Evolutionary conservation across 2,888 invertebrate species (phyloP), one percentile per base, ranked within the genome.

Genomic region (Mycogona germanica): DNA sequence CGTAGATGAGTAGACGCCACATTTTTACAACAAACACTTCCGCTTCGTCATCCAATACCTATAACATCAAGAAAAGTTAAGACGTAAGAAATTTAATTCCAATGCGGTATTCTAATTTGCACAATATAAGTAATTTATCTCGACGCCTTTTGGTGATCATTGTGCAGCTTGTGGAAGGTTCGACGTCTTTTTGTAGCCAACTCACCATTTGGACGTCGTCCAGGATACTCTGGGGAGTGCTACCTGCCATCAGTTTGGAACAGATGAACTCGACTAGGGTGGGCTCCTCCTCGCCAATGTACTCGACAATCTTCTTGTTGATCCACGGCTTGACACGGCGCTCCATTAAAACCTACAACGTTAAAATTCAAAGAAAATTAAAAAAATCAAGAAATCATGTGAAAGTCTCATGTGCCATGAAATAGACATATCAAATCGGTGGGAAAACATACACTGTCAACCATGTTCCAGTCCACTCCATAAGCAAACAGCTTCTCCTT

Each of bases 1-100:
- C 98, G 75, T 97, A 99, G 65, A 99, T 97, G 60, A 99, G 78
- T 66, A 99, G 78, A 63, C 98, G 79, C 98, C 98, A 99, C 95
- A 99, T 93, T 79, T 99, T 99, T 60, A 98, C 95, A 64, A 98
- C 96, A 76, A 99, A 99, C 62, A 96, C 95, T 75, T 98, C 97
- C 3, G 98, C 98, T 73, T 99, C 98, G 70, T 99, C 97, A 71
- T 99, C 98, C 66, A 99, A 78, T 62, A 98, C 95, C 96, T 96
- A 70, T 21, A 38, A n/a, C 9, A 47, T 38, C 37, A 14, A 47
- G 17, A 47, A 47, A 14, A 26, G 40, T 35, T 25, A 38, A 12
- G 9, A 14, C 37, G 14, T 9, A 40, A 47, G n/a, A n/a, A n/a
- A n/a, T n/a, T n/a, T n/a, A n/a, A n/a, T n/a, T 42, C 12, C 44